These are phyloP conservation scores for Harmothoe impar DNA, from an alignment of 2,888 invertebrate genomes.

Conservation along the genomic window DNA sequence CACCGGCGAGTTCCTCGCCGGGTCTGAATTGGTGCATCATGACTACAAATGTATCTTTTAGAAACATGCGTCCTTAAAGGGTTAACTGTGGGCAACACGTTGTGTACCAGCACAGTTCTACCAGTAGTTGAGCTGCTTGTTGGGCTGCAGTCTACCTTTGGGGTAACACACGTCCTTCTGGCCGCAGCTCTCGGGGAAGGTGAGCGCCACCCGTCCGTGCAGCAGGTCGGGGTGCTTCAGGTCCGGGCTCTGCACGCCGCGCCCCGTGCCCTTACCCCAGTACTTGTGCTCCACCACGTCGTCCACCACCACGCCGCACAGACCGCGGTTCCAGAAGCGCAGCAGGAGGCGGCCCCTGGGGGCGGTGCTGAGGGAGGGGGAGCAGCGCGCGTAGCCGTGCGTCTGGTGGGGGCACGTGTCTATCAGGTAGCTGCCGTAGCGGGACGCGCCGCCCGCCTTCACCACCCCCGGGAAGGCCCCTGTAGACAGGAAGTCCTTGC, in stretches of 20 bases:
- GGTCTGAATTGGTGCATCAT: too few species aligned
- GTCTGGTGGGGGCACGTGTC: not conserved
- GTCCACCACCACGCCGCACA: not conserved
- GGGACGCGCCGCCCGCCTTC: not conserved
- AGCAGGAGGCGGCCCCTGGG: not conserved
- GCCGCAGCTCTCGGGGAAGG: not conserved
- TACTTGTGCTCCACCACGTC: not conserved
- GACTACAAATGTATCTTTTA: too few species aligned
- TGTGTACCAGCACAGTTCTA: too few species aligned
- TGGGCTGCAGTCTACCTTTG: too few species aligned
- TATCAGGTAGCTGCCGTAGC: not conserved
- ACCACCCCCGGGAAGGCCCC: not conserved
- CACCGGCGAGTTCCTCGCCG: too few species aligned
- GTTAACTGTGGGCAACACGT: too few species aligned
- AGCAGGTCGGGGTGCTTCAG: not conserved
- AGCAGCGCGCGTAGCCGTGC: not conserved
- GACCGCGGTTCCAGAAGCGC: not conserved
- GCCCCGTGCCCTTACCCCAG: not conserved
- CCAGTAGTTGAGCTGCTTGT: too few species aligned
- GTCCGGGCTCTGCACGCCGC: not conserved
- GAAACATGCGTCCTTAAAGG: too few species aligned
- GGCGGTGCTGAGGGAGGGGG: not conserved
- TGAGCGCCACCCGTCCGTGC: not conserved
- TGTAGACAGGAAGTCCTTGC: not conserved
- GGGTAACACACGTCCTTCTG: not conserved